phyloP scores from a whole-genome alignment of 30 jellyfish, hydroid and myxozoan species.

The Phacellophora camtschatica region DNA sequence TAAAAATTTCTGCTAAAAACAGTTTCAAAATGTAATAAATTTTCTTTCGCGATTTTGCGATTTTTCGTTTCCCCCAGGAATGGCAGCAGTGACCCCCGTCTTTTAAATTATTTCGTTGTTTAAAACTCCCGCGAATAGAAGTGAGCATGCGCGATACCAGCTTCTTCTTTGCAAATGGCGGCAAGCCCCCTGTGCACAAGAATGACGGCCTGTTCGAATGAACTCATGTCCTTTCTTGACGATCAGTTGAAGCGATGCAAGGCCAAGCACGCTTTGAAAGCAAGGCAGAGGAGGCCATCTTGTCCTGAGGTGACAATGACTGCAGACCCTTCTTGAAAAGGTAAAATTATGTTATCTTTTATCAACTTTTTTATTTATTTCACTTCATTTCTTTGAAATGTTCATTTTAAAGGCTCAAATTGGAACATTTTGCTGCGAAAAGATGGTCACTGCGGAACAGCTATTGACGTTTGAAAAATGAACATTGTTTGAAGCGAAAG shows the following conservation, averaged over 20 bases:
- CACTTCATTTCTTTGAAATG: not conserved
- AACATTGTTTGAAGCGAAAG: too few species aligned
- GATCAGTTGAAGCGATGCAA: constrained; percentile 69
- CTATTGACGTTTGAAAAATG: too few species aligned
- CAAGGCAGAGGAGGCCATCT: constrained; percentile 67
- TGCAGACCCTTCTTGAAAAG: not conserved
- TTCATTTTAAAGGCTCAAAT: not conserved
- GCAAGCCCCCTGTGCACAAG: constrained; percentile 99
- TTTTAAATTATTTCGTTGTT: not conserved
- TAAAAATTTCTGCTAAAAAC: too few species aligned
- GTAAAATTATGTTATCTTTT: not conserved
- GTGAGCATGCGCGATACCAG: constrained; percentile 71
- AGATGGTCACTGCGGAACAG: not conserved
- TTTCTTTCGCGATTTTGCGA: not conserved
- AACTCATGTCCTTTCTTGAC: constrained; percentile 81
- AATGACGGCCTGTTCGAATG: constrained; percentile 86
- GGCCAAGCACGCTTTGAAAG: constrained; percentile 76
- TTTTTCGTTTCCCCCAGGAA: not conserved
- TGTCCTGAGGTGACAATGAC: constrained; percentile 14
- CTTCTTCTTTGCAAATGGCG: constrained; percentile 92
- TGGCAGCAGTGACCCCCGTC: constrained; percentile 45
- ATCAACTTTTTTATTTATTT: not conserved
- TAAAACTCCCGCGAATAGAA: constrained; percentile 26
- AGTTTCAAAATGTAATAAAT: not conserved
- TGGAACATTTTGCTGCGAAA: not conserved